Conservation (phyloP, 2,113 vertebrate species). For the Ranitomeya variabilis region DNA sequence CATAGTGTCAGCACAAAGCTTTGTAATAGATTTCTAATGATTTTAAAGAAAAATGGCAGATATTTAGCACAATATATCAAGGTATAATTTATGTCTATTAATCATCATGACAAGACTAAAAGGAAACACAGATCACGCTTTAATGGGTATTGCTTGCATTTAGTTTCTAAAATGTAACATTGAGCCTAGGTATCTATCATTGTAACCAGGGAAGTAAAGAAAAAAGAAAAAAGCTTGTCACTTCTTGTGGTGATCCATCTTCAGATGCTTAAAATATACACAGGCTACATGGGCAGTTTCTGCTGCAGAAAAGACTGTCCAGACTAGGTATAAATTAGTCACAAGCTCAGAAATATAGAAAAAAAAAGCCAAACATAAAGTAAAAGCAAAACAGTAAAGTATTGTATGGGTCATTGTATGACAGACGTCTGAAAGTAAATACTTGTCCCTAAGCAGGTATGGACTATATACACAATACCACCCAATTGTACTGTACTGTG, state of each 20-base stretch:
- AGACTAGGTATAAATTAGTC: neutral
- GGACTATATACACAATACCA: too few species aligned
- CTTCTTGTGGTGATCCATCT: slow-evolving; percentile 49
- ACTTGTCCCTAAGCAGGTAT: too few species aligned
- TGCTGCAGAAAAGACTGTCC: slow-evolving; percentile 40
- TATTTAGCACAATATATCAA: slow-evolving; percentile 69
- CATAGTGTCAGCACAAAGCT: slow-evolving; percentile 60
- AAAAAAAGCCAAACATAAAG: neutral
- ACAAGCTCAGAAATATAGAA: neutral
- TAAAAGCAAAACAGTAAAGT: neutral
- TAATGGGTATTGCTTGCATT: slow-evolving; percentile 66
- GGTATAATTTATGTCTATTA: slow-evolving; percentile 68
- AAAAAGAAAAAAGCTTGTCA: slow-evolving; percentile 56
- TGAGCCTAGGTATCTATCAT: slow-evolving; percentile 64
- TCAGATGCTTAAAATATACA: slow-evolving; percentile 14
- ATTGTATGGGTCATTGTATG: neutral
- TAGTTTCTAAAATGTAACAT: slow-evolving; percentile 65
- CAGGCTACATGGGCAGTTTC: slow-evolving; percentile 18
- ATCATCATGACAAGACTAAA: slow-evolving; percentile 67
- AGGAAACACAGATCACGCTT: slow-evolving; percentile 65
- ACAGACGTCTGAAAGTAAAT: too few species aligned
- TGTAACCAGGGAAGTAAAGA: slow-evolving; percentile 60
- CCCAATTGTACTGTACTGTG: too few species aligned
- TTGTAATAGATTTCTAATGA: slow-evolving; percentile 70
- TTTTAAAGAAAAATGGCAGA: slow-evolving; percentile 68